Conservation (phyloP, 1,140 invertebrate genomes). For the Pachyrhynchus sulphureomaculatus region DNA sequence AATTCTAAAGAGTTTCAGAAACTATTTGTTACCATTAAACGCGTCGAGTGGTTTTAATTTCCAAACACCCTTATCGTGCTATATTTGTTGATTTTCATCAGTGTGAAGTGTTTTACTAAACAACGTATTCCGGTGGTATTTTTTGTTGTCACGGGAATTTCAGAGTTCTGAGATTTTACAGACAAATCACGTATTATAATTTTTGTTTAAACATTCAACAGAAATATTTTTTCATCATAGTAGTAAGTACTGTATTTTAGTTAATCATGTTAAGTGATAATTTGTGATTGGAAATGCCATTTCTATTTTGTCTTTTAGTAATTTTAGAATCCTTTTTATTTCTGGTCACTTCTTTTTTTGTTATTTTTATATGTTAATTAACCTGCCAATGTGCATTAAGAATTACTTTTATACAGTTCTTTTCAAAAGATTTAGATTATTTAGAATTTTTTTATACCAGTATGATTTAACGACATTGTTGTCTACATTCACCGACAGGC, state of each 20-base stretch:
- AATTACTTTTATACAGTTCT: not conserved
- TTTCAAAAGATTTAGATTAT: not conserved
- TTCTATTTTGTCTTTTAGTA: not conserved
- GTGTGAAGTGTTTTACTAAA: too few relatives aligned
- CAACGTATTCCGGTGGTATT: too few relatives aligned
- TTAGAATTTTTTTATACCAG: not conserved
- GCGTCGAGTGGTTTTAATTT: too few relatives aligned
- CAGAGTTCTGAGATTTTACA: too few relatives aligned
- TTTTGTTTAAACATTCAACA: slow-evolving; percentile 1
- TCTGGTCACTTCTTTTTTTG: not conserved
- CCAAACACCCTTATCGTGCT: too few relatives aligned
- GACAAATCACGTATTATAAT: too few relatives aligned
- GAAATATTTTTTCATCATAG: slow-evolving; percentile 13
- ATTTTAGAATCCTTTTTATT: not conserved
- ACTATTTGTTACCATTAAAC: too few relatives aligned
- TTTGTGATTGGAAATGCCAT: slow-evolving; percentile 25
- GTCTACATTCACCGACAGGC: too few relatives aligned
- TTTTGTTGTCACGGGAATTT: too few relatives aligned
- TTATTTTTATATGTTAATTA: not conserved
- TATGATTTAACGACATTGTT: too few relatives aligned
- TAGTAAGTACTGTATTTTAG: slow-evolving; percentile 20
- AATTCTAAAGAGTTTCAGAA: too few relatives aligned
- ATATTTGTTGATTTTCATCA: too few relatives aligned
- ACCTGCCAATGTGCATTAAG: not conserved
- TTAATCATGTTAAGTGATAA: slow-evolving; percentile 17